These are phyloP conservation scores for Pseudomyrmex sp. DNA, from an alignment of 1,140 invertebrate genomes.

Conservation along the genomic window DNA sequence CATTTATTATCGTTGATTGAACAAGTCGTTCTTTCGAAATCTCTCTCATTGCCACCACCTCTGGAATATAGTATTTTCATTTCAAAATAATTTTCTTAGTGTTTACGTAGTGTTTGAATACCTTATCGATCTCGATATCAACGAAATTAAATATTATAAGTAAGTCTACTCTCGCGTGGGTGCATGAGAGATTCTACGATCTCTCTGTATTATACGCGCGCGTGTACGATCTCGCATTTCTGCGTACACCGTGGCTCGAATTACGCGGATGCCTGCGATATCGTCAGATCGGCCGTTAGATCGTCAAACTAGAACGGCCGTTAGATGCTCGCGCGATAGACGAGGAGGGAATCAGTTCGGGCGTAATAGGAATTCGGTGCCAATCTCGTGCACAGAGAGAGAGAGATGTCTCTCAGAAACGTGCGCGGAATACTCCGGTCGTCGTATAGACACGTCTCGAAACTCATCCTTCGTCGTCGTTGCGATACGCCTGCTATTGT, in stretches of 20 bases:
- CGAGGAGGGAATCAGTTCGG: conserved; percentile 2
- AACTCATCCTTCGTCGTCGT: conserved; percentile 24
- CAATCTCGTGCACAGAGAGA: conserved; percentile 62
- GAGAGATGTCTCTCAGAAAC: conserved; percentile 57
- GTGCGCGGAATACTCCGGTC: conserved; percentile 62
- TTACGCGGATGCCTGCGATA: conserved; percentile 62
- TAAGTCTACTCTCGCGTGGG: neutral
- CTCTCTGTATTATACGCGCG: neutral
- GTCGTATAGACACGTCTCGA: conserved; percentile 24
- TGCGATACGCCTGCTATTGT: neutral
- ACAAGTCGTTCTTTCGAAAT: conserved; percentile 9
- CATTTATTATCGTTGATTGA: conserved; percentile 47
- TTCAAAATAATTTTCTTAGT: neutral
- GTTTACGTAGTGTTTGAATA: neutral
- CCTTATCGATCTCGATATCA: too few relatives aligned
- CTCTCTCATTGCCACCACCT: too few relatives aligned
- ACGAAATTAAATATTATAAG: too few relatives aligned
- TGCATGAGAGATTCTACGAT: conserved; percentile 30
- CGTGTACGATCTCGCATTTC: neutral
- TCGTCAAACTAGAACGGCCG: conserved; percentile 53
- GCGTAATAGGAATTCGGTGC: conserved; percentile 66
- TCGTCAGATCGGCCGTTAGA: conserved; percentile 49
- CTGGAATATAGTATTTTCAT: neutral
- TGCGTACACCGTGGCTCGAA: conserved; percentile 35
- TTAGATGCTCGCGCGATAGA: conserved; percentile 45